These are phyloP conservation scores for Apolygus lucorum DNA, from an alignment of 1,140 invertebrate species.

Conservation along the genomic window DNA sequence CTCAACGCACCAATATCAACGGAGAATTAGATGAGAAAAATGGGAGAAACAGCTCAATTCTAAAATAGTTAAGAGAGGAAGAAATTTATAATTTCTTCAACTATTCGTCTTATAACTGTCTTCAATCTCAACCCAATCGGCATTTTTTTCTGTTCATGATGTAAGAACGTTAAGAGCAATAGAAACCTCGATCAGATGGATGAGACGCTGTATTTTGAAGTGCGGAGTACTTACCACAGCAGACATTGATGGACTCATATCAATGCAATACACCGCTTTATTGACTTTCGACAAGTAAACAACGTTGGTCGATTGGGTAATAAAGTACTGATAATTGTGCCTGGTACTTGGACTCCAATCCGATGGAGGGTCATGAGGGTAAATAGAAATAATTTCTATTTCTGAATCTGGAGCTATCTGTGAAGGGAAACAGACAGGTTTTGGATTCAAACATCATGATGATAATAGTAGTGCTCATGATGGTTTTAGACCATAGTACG, in stretches of 20 bases:
- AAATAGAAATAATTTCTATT: conserved; percentile 54
- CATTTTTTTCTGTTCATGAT: too few relatives aligned
- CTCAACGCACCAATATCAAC: too few relatives aligned
- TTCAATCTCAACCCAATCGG: too few relatives aligned
- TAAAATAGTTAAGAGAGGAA: too few relatives aligned
- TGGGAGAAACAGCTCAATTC: too few relatives aligned
- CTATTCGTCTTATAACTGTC: too few relatives aligned
- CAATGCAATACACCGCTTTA: conserved; percentile 53
- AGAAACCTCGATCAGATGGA: neutral
- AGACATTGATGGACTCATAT: conserved; percentile 69
- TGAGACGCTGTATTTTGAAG: conserved; percentile 10
- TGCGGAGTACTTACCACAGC: conserved; percentile 47
- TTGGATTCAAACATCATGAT: conserved; percentile 19
- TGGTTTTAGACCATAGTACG: too few relatives aligned
- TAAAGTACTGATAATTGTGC: conserved; percentile 45
- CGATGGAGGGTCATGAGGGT: conserved; percentile 46
- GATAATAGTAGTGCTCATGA: neutral
- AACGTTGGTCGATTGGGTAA: conserved; percentile 32
- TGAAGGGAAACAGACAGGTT: conserved; percentile 30
- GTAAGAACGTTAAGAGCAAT: conserved; percentile 9
- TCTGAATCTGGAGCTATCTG: conserved; percentile 44
- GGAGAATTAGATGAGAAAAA: too few relatives aligned
- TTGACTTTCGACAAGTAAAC: conserved; percentile 38
- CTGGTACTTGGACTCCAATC: conserved; percentile 46
- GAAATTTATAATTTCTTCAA: too few relatives aligned